These are phyloP conservation scores for Parapsyche elsis DNA, from an alignment of 1,140 invertebrate genomes.

Conservation along the genomic window DNA sequence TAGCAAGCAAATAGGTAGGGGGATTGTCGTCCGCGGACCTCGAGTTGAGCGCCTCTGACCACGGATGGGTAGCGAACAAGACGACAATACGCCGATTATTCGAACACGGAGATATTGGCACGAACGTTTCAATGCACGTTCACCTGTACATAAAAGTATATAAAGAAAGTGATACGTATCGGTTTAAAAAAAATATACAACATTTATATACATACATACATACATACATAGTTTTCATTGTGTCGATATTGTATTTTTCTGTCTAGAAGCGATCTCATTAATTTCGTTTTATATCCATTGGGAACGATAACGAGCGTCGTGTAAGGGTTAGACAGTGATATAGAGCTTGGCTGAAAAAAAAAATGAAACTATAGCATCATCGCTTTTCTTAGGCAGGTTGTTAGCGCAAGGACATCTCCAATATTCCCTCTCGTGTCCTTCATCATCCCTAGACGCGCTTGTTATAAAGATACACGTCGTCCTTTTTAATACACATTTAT, in stretches of 20 bases:
- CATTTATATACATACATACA: no score
- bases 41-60: slow-evolving; percentile 3
- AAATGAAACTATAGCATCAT: slow-evolving; percentile 21
- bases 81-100: neutral
- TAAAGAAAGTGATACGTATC: no score
- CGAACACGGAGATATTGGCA: neutral
- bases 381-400: slow-evolving; percentile 29
- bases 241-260: neutral
- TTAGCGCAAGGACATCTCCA: slow-evolving; percentile 22
- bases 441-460: neutral
- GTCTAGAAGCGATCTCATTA: slow-evolving; percentile 6
- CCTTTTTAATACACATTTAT: neutral
- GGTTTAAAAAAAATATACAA: no score
- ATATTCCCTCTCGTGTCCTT: slow-evolving; percentile 23
- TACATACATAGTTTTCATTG: neutral
- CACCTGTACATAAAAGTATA: no score
- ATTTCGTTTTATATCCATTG: slow-evolving; percentile 4
- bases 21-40: neutral
- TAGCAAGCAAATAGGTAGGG: neutral
- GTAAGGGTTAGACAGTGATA: slow-evolving; percentile 22
- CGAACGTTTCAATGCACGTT: no score
- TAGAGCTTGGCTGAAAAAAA: neutral
- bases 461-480: slow-evolving; percentile 30
- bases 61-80: neutral
- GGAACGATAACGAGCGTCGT: slow-evolving; percentile 29